These are phyloP conservation scores for Miltochrista miniata DNA, from an alignment of 2,888 invertebrate genomes.

Conservation along the genomic window DNA sequence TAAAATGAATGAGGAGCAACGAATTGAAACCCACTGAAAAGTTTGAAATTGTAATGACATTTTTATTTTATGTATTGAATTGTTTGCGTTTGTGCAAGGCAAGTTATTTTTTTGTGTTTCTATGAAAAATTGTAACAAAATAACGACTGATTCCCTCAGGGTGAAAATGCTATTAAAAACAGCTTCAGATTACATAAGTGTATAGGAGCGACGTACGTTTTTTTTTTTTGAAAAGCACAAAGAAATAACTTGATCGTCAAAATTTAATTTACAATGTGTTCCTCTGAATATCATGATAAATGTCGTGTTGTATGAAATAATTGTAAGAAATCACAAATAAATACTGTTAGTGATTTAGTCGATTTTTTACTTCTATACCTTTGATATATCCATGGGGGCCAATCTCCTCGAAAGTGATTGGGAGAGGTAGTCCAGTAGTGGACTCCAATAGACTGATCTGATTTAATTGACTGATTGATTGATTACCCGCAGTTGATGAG, in stretches of 20 bases:
- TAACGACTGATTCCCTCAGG: too few relatives aligned
- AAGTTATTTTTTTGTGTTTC: not conserved
- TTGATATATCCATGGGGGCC: too few relatives aligned
- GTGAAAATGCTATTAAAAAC: too few relatives aligned
- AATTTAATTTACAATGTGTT: conserved; percentile 24
- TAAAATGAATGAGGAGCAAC: conserved; percentile 27
- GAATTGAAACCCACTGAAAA: conserved; percentile 22
- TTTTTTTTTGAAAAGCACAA: not conserved
- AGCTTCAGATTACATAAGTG: too few relatives aligned
- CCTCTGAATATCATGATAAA: conserved; percentile 45
- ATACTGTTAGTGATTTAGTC: conserved; percentile 63
- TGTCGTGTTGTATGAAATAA: conserved; percentile 62
- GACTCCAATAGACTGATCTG: too few relatives aligned
- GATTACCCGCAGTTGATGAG: too few relatives aligned
- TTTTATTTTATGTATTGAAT: not conserved
- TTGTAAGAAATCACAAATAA: conserved; percentile 68
- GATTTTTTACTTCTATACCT: conserved; percentile 26
- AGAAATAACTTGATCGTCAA: not conserved
- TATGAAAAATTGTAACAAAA: not conserved
- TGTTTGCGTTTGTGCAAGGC: not conserved
- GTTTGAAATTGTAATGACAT: not conserved
- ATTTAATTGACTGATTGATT: too few relatives aligned
- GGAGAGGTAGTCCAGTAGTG: too few relatives aligned
- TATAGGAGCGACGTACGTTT: too few relatives aligned
- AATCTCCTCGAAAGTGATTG: too few relatives aligned